These are phyloP conservation scores for Tineola bisselliella DNA, from an alignment of 2,888 invertebrate species.

Conservation along the genomic window DNA sequence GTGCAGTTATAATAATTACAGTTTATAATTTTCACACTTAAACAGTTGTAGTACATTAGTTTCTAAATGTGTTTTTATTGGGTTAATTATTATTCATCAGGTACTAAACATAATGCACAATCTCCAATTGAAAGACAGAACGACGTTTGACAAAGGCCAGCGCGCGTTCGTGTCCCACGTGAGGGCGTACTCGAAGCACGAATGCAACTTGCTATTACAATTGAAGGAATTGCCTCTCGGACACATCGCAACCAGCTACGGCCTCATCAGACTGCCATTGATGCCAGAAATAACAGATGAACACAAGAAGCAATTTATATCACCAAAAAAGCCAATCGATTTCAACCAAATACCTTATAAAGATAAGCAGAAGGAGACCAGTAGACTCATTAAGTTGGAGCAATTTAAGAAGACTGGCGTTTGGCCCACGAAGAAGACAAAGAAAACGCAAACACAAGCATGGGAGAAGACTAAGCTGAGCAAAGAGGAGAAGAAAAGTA, in stretches of 20 bases:
- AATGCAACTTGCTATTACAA: constrained; percentile 88
- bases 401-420: constrained; percentile 77
- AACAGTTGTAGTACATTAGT: neutral
- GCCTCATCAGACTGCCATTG: constrained; percentile 87
- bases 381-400: constrained; percentile 75
- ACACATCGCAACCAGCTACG: constrained; percentile 85
- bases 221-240: constrained; percentile 87
- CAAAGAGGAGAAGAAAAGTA: constrained; percentile 72
- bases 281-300: constrained; percentile 92
- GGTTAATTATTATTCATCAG: constrained; percentile 28
- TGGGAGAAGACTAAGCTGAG: constrained; percentile 83
- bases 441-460: constrained; percentile 68
- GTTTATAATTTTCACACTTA: too few species aligned
- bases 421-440: constrained; percentile 73
- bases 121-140: constrained; percentile 76
- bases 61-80: too few species aligned
- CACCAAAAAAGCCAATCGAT: constrained; percentile 71
- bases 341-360: constrained; percentile 79
- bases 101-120: constrained; percentile 70
- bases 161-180: constrained; percentile 96
- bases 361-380: constrained; percentile 80
- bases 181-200: constrained; percentile 94
- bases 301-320: constrained; percentile 58
- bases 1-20: too few species aligned
- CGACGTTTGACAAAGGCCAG: constrained; percentile 86